phyloP scores from a whole-genome alignment of 2,888 invertebrate genomes.

The Eupsilia transversa region DNA sequence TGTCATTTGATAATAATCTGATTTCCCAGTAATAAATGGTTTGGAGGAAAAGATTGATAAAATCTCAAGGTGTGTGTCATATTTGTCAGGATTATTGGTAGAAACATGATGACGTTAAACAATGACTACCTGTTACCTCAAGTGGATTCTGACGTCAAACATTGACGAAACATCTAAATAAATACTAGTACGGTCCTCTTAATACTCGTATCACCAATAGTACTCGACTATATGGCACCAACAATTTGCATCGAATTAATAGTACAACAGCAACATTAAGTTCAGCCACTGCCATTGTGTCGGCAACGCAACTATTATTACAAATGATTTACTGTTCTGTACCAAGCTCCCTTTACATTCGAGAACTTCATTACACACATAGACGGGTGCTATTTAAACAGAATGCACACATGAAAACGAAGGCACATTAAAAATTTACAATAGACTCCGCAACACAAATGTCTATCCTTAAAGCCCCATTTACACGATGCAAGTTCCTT shows the following conservation, averaged over 20 bases:
- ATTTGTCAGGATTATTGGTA: neutral
- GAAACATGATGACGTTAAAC: slow-evolving; percentile 7
- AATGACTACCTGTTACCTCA: neutral
- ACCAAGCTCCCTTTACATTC: neutral
- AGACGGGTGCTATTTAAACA: neutral
- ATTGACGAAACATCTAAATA: slow-evolving; percentile 4
- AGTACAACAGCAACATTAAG: slow-evolving; percentile 12
- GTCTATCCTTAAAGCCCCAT: neutral
- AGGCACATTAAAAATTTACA: neutral
- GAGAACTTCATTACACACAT: neutral
- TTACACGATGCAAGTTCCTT: too few species aligned
- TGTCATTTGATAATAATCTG: slow-evolving; percentile 1
- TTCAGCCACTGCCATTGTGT: slow-evolving; percentile 26
- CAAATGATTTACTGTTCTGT: slow-evolving; percentile 15
- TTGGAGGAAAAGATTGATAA: neutral
- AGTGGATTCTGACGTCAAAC: slow-evolving; percentile 15
- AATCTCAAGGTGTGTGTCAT: neutral
- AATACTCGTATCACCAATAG: neutral
- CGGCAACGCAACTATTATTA: slow-evolving; percentile 13
- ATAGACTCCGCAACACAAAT: too few species aligned
- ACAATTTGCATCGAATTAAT: slow-evolving; percentile 39
- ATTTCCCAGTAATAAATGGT: slow-evolving; percentile 11
- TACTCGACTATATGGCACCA: neutral
- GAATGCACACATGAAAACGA: neutral
- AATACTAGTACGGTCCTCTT: neutral